Base-by-base conservation (phyloP, 2,888 invertebrate species). In the Volucella zonaria region DNA sequence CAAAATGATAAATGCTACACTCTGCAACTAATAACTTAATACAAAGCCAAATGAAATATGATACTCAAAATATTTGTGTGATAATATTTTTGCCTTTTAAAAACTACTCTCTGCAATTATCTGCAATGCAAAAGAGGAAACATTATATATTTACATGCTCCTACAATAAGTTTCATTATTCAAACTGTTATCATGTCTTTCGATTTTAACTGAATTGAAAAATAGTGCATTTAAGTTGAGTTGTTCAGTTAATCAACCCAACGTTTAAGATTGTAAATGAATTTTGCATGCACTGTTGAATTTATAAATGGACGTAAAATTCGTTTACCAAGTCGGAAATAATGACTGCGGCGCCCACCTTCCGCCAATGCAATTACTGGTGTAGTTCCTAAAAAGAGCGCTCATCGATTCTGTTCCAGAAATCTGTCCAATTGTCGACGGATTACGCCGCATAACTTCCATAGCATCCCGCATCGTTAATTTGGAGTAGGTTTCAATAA, bases 401-500 rank as follows among this genome's bases (percentile, higher is more conserved):
- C 97, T 97, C 96, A 97, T 96, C 87, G 97, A 97, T 90, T 97
- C 97, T 4, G 97, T 96, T 75, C 96, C 96, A 74, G 96, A 95
- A 92, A 97, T 96, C 91, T 96, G 96, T 62, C 96, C 96, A 88
- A 96, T 96, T 0, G 96, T 96, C 10, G 96, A 96, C 10, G 96
- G 96, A 91, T 96, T 97, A 83, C 97, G 94, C 88, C 96, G 94
- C 95, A 97, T 97, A 88, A 96, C 96, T 89, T 97, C 97, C 93
- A 98, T 95, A 12, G 98, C 98, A 91, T 98, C 98, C 89, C 95
- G 95, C 96, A 98, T 97, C 23, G 97, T 97, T 88, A 98, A 92
- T 90, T 97, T 97, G 3, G 97, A 97, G 92, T 97, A 97, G 0
- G 98, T 98, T 92, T 98, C 97, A 89, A 98, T 93, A 88, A 98